Evolutionary conservation across 2,797 vertebrate genomes (phyloP), one percentile per base, ranked within the genome.

Genomic region (Aplochiton taeniatus): DNA sequence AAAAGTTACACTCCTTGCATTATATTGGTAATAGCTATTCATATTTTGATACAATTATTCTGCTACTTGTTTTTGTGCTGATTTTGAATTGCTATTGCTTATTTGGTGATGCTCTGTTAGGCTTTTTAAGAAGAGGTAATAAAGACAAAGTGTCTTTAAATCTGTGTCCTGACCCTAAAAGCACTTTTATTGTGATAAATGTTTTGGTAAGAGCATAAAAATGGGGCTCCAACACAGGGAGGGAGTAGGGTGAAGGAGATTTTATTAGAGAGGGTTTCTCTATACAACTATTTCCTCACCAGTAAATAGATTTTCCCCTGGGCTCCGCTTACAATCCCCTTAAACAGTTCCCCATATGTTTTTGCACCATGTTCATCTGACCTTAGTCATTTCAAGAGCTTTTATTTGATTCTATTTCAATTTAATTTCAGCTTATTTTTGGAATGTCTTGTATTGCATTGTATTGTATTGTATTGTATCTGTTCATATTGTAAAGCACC

Each of bases 1-100:
- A 50, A 72, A 70, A 77, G 70, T 78, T 52, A 57, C 70, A 74
- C 71, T 55, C 64, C 68, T 79, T 78, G 65, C 52, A 65, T 66
- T 47, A 61, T 68, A 63, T 73, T 74, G 74, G 84, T 75, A 84
- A 71, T 53, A 14, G 59, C 56, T 44, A 49, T 58, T 5, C 74
- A 59, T 69, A 17, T 19, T 61, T 70, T 75, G 63, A 68, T 65
- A 83, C 77, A 4, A 50, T 49, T 77, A 74, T 45, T 67, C 63
- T 65, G 19, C 59, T 48, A 16, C 55, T 69, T 58, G 54, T 59
- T 70, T 75, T 73, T 4, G 10, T 20, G 44, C 46, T 20, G 52
- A 45, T n/a, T 0, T 8, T 19, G 31, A 53, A 47, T 16, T 31
- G 31, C 2, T 31, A 31, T 31, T 61, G 11, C 20, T 18, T 19